phyloP scores from a whole-genome alignment of 2,113 vertebrate species.

The Atractosteus spatula region DNA sequence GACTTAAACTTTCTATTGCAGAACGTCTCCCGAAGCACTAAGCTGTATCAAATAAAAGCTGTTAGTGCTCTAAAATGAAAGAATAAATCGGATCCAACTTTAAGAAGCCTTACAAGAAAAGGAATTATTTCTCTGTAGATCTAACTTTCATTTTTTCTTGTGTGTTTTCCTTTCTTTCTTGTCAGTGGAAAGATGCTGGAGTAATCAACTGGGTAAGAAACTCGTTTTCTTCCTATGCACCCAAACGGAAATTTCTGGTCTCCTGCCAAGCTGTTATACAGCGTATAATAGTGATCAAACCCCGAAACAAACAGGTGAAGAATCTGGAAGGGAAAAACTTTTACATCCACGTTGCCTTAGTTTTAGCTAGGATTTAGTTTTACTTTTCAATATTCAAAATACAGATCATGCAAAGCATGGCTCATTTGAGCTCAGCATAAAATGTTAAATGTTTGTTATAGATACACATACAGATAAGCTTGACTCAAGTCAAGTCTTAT shows the following conservation, averaged over 20 bases:
- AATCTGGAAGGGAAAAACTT: neutral
- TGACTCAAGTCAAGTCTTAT: too few species aligned
- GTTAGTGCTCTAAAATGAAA: neutral
- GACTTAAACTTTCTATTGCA: neutral
- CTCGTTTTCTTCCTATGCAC: constrained; percentile 2
- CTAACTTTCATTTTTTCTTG: neutral
- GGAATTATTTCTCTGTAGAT: constrained; percentile 10
- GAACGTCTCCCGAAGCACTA: neutral
- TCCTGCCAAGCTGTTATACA: neutral
- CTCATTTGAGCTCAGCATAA: neutral
- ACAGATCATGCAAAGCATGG: neutral
- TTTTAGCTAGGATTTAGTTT: neutral
- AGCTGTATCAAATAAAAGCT: constrained; percentile 6
- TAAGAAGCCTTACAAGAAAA: constrained; percentile 10
- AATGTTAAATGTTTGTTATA: neutral
- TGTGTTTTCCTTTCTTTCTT: neutral
- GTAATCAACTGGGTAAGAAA: neutral
- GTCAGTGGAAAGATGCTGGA: neutral
- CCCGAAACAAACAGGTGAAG: neutral
- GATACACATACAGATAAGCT: too few species aligned
- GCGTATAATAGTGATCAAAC: neutral
- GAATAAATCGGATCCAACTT: constrained; percentile 9
- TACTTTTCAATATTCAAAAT: too few species aligned
- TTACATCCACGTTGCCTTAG: neutral
- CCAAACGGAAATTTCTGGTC: neutral